Evolutionary conservation across 1,140 invertebrate species (phyloP), one percentile per base, ranked within the genome.

Genomic region (Capitella teleta): DNA sequence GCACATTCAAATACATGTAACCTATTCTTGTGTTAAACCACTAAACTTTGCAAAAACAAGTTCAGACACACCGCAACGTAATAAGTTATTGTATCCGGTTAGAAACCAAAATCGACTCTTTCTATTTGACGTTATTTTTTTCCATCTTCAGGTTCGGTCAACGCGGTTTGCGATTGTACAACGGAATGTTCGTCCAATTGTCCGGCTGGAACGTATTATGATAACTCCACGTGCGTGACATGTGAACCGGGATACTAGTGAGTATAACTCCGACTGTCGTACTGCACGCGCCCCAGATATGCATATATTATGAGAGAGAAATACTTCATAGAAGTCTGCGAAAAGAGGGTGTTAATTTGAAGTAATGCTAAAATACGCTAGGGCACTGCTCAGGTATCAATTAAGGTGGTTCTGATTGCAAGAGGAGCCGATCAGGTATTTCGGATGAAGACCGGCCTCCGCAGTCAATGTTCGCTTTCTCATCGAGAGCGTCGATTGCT

Each of bases 211-310:
- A 28, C 51, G 23, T 59, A 57, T 41, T 57, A 47, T 47, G 47
- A 54, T 26, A 42, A 30, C 28, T 46, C 46, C 25, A 38, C 37
- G 16, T 60, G 58, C 40, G 32, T 47, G 1, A 37, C 36, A 6
- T 60, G 58, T 36, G 50, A 45, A 16, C 51, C 50, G 25, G 58
- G 58, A 46, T 56, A 55, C 48, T 57, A 55, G 57, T 59, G 48
- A 57, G 57, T 57, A 10, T 47, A 14, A n/a, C n/a, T 26, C 43
- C 42, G 10, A 26, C 6, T 6, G 8, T 28, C 32, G n/a, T 8
- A 36, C 36, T 28, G 28, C n/a, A n/a, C n/a, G n/a, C n/a, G n/a
- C n/a, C n/a, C n/a, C n/a, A n/a, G n/a, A n/a, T n/a, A n/a, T n/a
- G 5, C 42, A 23, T 50, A 21, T 16, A 12, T 28, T 28, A 8